Percentiles rank a stretch among this genome's conserved stretches.
phyloP scores from a whole-genome alignment of 2,888 invertebrate genomes.

The Agrotis segetum region DNA sequence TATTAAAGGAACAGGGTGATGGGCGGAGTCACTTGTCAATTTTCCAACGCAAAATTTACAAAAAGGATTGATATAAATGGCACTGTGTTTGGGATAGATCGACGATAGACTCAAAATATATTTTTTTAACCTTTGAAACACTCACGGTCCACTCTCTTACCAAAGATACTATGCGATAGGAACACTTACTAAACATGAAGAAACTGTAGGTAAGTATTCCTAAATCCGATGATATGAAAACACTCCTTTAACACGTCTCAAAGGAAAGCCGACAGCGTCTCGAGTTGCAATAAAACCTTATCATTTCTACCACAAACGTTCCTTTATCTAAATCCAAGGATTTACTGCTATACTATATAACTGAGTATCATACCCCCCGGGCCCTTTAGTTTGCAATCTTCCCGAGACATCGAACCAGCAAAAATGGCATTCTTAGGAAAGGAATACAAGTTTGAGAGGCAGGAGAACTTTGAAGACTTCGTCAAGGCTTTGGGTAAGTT shows the following conservation, averaged over 20 bases:
- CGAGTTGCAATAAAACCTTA: slow-evolving; percentile 59
- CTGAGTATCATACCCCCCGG: background rate
- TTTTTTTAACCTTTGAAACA: no score
- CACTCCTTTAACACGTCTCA: slow-evolving; percentile 19
- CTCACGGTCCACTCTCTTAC: background rate
- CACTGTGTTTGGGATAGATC: no score
- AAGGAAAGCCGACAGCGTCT: slow-evolving; percentile 11
- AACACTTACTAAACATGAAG: background rate
- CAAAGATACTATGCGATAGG: background rate
- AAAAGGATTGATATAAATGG: no score
- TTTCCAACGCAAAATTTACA: no score
- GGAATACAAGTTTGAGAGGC: slow-evolving; percentile 68
- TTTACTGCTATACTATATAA: slow-evolving; percentile 54
- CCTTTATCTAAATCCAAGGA: slow-evolving; percentile 40
- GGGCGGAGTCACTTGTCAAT: no score
- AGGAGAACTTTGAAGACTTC: slow-evolving; percentile 75
- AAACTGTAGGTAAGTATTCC: background rate
- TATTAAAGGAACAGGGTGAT: no score
- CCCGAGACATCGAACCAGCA: slow-evolving; percentile 3
- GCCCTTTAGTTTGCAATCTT: slow-evolving; percentile 29
- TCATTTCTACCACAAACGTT: slow-evolving; percentile 26
- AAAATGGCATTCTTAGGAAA: slow-evolving; percentile 77
- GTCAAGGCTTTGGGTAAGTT: slow-evolving; percentile 70
- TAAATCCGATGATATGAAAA: slow-evolving; percentile 9
- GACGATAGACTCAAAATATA: no score